Conservation (phyloP, 2,888 invertebrate species). For the Bombyx huttoni region DNA sequence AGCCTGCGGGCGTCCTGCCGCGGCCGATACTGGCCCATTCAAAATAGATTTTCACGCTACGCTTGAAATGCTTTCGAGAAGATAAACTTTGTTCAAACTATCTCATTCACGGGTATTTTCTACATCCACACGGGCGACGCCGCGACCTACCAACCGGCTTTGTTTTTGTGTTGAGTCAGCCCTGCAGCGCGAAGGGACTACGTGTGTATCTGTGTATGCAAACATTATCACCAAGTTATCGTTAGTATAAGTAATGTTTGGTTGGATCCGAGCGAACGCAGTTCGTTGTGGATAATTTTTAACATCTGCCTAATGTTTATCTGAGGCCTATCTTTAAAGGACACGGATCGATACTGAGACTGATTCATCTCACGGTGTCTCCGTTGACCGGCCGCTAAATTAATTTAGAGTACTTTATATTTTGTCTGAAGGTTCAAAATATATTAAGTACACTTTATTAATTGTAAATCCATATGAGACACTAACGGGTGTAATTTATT, state of each 20-base stretch:
- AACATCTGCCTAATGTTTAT: background rate
- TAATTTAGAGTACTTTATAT: background rate
- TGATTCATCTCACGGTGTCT: background rate
- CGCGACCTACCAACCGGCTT: too few relatives aligned
- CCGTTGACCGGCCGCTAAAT: background rate
- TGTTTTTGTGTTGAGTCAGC: too few relatives aligned
- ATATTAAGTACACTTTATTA: too few relatives aligned
- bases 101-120: conserved; percentile 22
- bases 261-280: background rate
- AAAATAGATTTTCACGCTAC: conserved; percentile 71
- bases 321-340: background rate
- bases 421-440: too few relatives aligned
- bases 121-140: conserved; percentile 9
- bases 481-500: too few relatives aligned
- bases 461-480: too few relatives aligned
- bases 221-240: too few relatives aligned
- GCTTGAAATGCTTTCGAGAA: conserved; percentile 41
- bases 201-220: too few relatives aligned
- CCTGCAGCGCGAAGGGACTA: too few relatives aligned
- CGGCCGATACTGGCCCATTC: conserved; percentile 66
- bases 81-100: conserved; percentile 55
- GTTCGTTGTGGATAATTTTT: background rate
- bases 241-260: background rate
- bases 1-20: conserved; percentile 58
- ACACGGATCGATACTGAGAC: background rate